Evolutionary conservation across 2,113 vertebrate genomes (phyloP).

Genomic region (Pterocles orientalis): DNA sequence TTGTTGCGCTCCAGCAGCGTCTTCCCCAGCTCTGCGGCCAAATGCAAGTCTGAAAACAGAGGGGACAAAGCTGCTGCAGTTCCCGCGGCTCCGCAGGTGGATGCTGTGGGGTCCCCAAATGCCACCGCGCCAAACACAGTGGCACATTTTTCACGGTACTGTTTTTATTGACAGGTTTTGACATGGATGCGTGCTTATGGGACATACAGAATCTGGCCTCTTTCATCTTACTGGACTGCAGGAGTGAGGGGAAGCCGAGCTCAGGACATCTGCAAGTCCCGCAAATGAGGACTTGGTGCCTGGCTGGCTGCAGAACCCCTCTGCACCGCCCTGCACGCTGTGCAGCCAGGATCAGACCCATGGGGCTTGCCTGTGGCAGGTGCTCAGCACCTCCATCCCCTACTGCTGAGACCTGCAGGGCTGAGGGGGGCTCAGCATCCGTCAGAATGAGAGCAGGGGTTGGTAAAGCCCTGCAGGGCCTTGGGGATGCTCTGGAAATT

Average conservation of each 20-base stretch:
- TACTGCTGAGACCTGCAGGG: accelerated
- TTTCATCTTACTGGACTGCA: background rate
- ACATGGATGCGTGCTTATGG: background rate
- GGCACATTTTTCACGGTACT: background rate
- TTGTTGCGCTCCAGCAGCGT: constrained; percentile 96
- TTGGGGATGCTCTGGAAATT: constrained; percentile 13
- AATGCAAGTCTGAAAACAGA: constrained; percentile 83
- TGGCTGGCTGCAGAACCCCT: background rate
- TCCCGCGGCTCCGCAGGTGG: accelerated
- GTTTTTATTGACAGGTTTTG: background rate
- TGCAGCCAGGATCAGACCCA: background rate
- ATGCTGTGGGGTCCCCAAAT: background rate
- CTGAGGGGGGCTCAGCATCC: background rate
- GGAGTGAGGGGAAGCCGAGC: background rate
- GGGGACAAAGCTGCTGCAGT: background rate
- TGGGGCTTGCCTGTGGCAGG: background rate
- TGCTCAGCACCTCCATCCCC: background rate
- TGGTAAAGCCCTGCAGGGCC: background rate
- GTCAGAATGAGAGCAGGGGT: background rate
- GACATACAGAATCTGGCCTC: background rate
- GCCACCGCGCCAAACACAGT: background rate
- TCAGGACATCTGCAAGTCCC: background rate
- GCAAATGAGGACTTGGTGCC: background rate
- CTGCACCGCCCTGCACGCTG: background rate
- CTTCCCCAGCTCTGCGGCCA: constrained; percentile 95